phyloP scores from a whole-genome alignment of 1,140 invertebrate species.

The Papilio polyxenes region DNA sequence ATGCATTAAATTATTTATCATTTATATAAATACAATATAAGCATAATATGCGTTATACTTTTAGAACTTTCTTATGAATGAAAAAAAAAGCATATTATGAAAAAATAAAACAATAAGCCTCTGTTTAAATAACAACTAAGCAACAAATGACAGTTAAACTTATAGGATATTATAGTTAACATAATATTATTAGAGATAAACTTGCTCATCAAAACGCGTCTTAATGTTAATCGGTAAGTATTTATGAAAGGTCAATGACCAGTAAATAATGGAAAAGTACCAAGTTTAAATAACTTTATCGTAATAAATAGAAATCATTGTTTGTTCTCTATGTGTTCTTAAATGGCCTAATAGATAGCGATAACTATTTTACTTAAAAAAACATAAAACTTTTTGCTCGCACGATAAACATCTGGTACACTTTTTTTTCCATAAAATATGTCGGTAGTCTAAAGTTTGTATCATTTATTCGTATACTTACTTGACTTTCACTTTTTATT shows the following conservation, averaged over 20 bases:
- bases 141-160: background rate
- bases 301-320: background rate
- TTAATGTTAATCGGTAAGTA: background rate
- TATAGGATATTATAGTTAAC: background rate
- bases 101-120: too few relatives aligned
- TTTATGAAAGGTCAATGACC: background rate
- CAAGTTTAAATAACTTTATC: background rate
- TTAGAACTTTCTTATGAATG: too few relatives aligned
- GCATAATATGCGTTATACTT: too few relatives aligned
- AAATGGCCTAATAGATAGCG: background rate
- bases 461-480: slow-evolving; percentile 13
- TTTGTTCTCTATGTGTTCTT: background rate
- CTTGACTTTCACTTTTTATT: slow-evolving; percentile 25
- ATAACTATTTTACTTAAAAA: background rate
- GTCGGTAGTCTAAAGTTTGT: background rate
- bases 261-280: background rate
- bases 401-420: too few relatives aligned
- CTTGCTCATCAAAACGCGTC: background rate
- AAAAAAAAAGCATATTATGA: too few relatives aligned
- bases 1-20: too few relatives aligned
- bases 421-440: background rate
- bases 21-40: too few relatives aligned
- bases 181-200: background rate
- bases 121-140: too few relatives aligned
- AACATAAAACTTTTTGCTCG: too few relatives aligned